Evolutionary conservation across 2,113 vertebrate species (phyloP).

Genomic region (Zosterops lateralis): DNA sequence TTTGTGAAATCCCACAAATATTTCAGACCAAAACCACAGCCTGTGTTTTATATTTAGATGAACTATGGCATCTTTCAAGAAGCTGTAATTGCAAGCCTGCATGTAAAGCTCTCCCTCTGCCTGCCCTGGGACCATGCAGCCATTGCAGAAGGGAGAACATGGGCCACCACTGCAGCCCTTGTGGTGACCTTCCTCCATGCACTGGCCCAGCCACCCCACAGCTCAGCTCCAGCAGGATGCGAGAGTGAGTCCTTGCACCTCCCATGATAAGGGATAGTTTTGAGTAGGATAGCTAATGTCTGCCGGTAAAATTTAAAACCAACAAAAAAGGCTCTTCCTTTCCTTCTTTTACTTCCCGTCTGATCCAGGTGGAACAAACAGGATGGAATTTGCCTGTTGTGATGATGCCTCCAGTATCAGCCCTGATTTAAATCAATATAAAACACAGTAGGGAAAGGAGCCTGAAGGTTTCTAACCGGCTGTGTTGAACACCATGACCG

Average conservation of each 20-base stretch:
- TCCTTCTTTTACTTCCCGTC: background rate
- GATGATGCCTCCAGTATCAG: background rate
- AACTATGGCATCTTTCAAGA: background rate
- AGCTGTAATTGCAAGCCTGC: background rate
- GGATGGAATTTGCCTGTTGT: background rate
- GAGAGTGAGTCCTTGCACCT: background rate
- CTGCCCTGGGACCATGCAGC: slow-evolving; percentile 26
- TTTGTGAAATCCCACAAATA: slow-evolving; percentile 48
- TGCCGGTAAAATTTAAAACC: background rate
- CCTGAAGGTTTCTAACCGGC: background rate
- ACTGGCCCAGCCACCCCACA: background rate
- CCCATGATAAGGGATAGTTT: background rate
- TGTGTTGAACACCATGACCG: slow-evolving; percentile 6
- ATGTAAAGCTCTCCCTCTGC: background rate
- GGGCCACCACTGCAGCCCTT: slow-evolving; percentile 44
- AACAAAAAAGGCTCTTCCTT: background rate
- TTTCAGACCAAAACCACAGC: slow-evolving; percentile 52
- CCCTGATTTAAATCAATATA: background rate
- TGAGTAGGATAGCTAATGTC: background rate
- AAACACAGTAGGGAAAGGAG: background rate
- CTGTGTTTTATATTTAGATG: slow-evolving; percentile 15
- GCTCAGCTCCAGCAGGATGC: background rate
- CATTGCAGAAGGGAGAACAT: slow-evolving; percentile 63
- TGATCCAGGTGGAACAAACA: background rate
- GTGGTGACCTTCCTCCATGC: slow-evolving; percentile 1